Evolutionary conservation across 2,113 vertebrate genomes (phyloP).

Genomic region (Cyrtonyx montezumae): DNA sequence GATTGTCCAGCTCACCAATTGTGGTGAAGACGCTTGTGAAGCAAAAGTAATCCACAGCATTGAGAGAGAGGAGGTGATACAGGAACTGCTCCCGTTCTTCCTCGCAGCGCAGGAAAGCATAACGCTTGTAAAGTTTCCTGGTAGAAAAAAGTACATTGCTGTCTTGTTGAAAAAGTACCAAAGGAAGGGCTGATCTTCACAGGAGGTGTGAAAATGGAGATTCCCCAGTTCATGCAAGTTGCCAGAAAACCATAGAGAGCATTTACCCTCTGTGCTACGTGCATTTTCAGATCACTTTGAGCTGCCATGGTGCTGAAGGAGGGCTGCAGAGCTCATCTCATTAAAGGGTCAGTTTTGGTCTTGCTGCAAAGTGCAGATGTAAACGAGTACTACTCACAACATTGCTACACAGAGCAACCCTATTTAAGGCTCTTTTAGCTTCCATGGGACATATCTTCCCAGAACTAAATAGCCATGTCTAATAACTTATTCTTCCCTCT

Average conservation of each 20-base stretch:
- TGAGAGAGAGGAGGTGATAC: constrained; percentile 95
- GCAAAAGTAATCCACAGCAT: constrained; percentile 98
- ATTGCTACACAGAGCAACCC: not conserved
- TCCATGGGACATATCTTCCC: not conserved
- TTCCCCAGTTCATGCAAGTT: not conserved
- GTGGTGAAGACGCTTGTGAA: constrained; percentile 96
- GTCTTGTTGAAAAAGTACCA: not conserved
- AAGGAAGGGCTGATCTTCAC: not conserved
- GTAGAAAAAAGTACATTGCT: not conserved
- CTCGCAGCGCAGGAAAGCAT: constrained; percentile 95
- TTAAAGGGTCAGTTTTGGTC: not conserved
- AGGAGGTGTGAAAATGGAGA: not conserved
- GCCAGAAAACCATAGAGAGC: not conserved
- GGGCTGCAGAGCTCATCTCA: not conserved
- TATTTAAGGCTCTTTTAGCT: not conserved
- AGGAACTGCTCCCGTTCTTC: constrained; percentile 97
- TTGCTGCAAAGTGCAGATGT: not conserved
- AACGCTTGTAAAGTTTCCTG: constrained; percentile 96
- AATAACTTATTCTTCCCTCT: not conserved
- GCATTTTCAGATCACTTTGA: not conserved
- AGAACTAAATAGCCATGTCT: not conserved
- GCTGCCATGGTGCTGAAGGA: rapidly evolving
- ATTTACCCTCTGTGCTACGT: rapidly evolving
- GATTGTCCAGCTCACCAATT: constrained; percentile 82
- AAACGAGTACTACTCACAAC: not conserved